A percentile compares a stretch with the other conserved stretches of the same genome.
Evolutionary conservation across 2,797 vertebrate genomes (phyloP).

Genomic region (Acanthurus lineatus): DNA sequence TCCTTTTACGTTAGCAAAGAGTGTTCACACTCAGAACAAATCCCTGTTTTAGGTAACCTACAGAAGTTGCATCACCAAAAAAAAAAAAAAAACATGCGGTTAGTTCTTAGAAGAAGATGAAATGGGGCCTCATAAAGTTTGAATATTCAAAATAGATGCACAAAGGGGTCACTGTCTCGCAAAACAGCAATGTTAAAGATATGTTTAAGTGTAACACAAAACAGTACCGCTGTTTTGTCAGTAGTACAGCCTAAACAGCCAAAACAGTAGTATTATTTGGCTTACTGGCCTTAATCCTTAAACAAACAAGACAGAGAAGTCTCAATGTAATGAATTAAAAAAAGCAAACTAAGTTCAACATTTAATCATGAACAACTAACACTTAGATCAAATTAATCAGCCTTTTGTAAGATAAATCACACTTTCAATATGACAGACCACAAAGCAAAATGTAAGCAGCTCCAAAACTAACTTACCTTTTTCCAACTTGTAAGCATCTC

Average conservation of each 20-base stretch:
- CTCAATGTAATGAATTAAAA: not conserved
- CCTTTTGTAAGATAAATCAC: not conserved
- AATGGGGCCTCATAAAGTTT: slow-evolving; percentile 6
- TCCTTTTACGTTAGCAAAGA: slow-evolving; percentile 66
- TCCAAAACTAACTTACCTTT: slow-evolving; percentile 74
- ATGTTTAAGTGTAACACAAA: not conserved
- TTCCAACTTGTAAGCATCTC: slow-evolving; percentile 72
- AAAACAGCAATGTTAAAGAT: slow-evolving; percentile 7
- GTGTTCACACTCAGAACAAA: slow-evolving; percentile 28
- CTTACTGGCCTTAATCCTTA: not conserved
- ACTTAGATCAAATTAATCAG: not conserved
- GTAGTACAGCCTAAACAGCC: no score
- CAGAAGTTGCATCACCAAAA: slow-evolving; percentile 16
- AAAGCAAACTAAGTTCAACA: not conserved
- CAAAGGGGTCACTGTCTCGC: not conserved
- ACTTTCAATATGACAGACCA: not conserved
- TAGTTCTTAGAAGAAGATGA: slow-evolving; percentile 24
- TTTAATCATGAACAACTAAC: not conserved
- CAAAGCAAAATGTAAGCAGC: not conserved
- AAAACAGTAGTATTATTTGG: not conserved
- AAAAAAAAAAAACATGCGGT: slow-evolving; percentile 8
- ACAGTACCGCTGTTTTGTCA: not conserved
- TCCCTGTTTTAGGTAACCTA: slow-evolving; percentile 20
- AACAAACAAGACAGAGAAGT: not conserved
- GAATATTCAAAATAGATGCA: slow-evolving; percentile 38